phyloP scores from a whole-genome alignment of 1,140 invertebrate species.

The Chlorops oryzae region DNA sequence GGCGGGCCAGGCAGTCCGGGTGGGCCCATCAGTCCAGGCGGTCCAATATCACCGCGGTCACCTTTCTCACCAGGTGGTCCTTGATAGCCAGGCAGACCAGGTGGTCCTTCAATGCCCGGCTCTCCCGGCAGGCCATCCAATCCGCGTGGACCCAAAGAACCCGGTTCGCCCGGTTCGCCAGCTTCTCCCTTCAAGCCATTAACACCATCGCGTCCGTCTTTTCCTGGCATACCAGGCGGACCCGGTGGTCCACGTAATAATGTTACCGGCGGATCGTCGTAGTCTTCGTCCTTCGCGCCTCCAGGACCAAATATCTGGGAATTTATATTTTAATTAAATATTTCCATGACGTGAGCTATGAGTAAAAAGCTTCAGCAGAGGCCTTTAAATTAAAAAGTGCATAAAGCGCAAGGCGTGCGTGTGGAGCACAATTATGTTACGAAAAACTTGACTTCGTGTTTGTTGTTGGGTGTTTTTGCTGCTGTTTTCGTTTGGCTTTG shows the following conservation, averaged over 20 bases:
- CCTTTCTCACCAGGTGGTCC: slow-evolving; percentile 86
- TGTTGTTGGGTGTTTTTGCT: too few relatives aligned
- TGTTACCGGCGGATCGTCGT: slow-evolving; percentile 44
- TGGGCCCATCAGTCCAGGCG: slow-evolving; percentile 71
- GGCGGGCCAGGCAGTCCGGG: slow-evolving; percentile 66
- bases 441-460: too few relatives aligned
- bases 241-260: slow-evolving; percentile 53
- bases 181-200: slow-evolving; percentile 50
- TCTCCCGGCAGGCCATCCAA: slow-evolving; percentile 45
- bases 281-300: slow-evolving; percentile 44
- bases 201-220: slow-evolving; percentile 57
- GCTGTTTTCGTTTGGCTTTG: too few relatives aligned
- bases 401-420: too few relatives aligned
- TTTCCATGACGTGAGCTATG: neutral
- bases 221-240: slow-evolving; percentile 54
- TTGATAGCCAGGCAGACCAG: slow-evolving; percentile 69
- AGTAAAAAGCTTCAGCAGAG: too few relatives aligned
- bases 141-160: slow-evolving; percentile 64
- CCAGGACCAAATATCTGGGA: slow-evolving; percentile 43
- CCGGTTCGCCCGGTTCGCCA: slow-evolving; percentile 85
- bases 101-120: slow-evolving; percentile 44
- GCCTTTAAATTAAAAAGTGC: too few relatives aligned
- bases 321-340: slow-evolving; percentile 9
- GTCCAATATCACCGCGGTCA: slow-evolving; percentile 85
- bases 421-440: too few relatives aligned